Percentiles rank a stretch among this genome's conserved stretches.
Conservation (phyloP, 2,888 invertebrate species). For the Drosophila cognata region DNA sequence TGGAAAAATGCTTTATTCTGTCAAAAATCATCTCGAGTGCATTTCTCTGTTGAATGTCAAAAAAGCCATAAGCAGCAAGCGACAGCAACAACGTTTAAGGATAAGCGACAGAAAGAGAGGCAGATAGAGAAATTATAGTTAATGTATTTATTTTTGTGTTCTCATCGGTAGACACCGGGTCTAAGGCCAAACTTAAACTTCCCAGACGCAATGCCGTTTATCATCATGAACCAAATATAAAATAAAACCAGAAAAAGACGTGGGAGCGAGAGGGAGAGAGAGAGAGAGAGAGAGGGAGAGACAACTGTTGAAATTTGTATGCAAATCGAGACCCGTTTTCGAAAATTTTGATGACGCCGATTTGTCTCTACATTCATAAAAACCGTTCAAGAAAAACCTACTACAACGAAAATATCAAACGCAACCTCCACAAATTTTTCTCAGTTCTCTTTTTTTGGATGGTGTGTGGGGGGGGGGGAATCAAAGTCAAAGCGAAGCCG, state of each 20-base stretch:
- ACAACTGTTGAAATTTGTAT: slow-evolving; percentile 67
- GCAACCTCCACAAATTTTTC: slow-evolving; percentile 8
- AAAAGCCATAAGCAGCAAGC: neutral
- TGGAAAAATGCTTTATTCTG: slow-evolving; percentile 7
- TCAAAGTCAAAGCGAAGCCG: slow-evolving; percentile 51
- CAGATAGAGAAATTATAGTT: neutral
- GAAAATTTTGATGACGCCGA: slow-evolving; percentile 83
- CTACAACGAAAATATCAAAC: neutral
- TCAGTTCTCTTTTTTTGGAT: slow-evolving; percentile 4
- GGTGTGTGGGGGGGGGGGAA: slow-evolving; percentile 17
- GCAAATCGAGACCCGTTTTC: slow-evolving; percentile 73
- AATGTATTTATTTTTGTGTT: neutral
- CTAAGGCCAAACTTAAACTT: slow-evolving; percentile 36
- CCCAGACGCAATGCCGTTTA: slow-evolving; percentile 53
- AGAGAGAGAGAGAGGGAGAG: slow-evolving; percentile 17
- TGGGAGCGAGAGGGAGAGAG: slow-evolving; percentile 14
- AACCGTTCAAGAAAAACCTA: slow-evolving; percentile 50
- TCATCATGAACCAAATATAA: slow-evolving; percentile 47
- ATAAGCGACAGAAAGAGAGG: neutral
- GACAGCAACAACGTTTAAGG: neutral
- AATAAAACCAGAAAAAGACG: slow-evolving; percentile 4
- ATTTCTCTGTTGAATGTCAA: slow-evolving; percentile 29
- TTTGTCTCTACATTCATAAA: slow-evolving; percentile 82
- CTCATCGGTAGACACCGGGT: slow-evolving; percentile 53
- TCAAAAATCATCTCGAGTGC: slow-evolving; percentile 34